Evolutionary conservation across 2,797 vertebrate species (phyloP).

Genomic region (Sebastiscus albofasciatus): DNA sequence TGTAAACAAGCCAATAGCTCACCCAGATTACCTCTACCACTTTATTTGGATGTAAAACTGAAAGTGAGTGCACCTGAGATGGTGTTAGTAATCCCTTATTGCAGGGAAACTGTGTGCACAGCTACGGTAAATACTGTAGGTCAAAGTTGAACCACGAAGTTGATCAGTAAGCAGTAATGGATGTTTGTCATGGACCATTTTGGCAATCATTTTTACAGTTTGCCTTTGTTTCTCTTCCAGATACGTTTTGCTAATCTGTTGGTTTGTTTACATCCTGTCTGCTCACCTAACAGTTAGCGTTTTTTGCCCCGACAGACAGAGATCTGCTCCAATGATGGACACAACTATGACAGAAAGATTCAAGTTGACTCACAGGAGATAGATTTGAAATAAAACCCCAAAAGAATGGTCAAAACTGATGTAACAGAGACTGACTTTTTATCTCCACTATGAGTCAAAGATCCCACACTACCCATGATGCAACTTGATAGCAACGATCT

Average conservation of each 20-base stretch:
- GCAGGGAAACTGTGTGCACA: background rate
- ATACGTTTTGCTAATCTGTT: too few species aligned
- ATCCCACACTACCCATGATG: background rate
- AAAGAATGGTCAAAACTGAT: background rate
- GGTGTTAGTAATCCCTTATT: background rate
- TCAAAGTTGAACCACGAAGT: background rate
- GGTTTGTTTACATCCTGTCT: too few species aligned
- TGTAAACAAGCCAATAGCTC: background rate
- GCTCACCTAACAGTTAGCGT: background rate
- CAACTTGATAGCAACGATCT: background rate
- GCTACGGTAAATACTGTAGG: background rate
- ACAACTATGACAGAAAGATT: too few species aligned
- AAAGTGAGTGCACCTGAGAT: background rate
- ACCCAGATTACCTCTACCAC: background rate
- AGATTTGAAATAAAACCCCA: background rate
- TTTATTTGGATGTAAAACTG: background rate
- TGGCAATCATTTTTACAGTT: background rate
- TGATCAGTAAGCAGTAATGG: background rate
- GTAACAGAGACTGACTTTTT: too few species aligned
- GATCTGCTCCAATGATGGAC: background rate
- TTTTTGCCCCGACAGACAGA: background rate
- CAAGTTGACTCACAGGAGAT: too few species aligned
- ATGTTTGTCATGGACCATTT: accelerated
- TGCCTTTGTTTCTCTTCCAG: too few species aligned
- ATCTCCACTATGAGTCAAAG: background rate